phyloP scores from a whole-genome alignment of 2,888 invertebrate genomes.

The Plusia festucae region DNA sequence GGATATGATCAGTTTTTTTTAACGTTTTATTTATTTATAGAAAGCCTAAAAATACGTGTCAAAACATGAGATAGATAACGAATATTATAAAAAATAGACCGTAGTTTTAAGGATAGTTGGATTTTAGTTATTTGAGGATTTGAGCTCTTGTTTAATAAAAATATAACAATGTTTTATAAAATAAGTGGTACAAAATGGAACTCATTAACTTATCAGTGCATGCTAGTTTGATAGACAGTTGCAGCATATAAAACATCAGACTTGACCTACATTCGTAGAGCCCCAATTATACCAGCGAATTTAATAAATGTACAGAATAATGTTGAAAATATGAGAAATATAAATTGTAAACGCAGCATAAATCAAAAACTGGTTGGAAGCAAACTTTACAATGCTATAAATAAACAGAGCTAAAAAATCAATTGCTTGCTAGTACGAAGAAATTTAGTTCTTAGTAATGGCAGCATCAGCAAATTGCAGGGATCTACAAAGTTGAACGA shows the following conservation, averaged over 20 bases:
- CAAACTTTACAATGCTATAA: background rate
- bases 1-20: too few relatives aligned
- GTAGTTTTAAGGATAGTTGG: too few relatives aligned
- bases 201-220: constrained; percentile 12
- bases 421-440: background rate
- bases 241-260: constrained; percentile 21
- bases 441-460: constrained; percentile 14
- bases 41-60: too few relatives aligned
- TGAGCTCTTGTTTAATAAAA: background rate
- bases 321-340: background rate
- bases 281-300: constrained; percentile 11
- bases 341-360: constrained; percentile 14
- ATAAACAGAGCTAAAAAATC: background rate
- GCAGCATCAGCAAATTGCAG: constrained; percentile 28
- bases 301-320: background rate
- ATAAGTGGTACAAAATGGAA: constrained; percentile 10
- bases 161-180: background rate
- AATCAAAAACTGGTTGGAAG: background rate
- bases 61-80: too few relatives aligned
- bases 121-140: background rate
- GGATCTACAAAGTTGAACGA: constrained; percentile 35
- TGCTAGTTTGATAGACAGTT: constrained; percentile 26
- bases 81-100: too few relatives aligned
- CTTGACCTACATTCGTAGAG: constrained; percentile 31
- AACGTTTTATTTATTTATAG: too few relatives aligned